Conservation (phyloP, 1,140 invertebrate species). For the Trichonephila clavata region DNA sequence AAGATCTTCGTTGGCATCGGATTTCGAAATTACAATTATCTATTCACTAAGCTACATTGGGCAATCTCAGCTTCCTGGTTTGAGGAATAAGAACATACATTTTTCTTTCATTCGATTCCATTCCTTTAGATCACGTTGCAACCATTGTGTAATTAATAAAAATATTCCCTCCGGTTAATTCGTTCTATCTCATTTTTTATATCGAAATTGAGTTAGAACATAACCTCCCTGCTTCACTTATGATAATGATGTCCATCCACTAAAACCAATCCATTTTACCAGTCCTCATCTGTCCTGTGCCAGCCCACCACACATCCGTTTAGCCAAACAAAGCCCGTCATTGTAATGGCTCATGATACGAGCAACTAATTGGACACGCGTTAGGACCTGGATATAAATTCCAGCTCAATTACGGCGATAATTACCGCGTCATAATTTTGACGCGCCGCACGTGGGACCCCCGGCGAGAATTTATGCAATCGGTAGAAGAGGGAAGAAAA, state of each 20-base stretch:
- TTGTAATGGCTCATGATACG: conserved; percentile 9
- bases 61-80: no score
- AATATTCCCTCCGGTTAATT: no score
- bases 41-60: no score
- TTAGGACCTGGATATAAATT: neutral
- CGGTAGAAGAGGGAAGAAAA: neutral
- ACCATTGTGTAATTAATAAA: no score
- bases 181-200: neutral
- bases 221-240: no score
- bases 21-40: no score
- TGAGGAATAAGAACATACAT: no score
- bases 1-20: no score
- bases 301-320: no score
- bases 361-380: neutral
- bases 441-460: conserved; percentile 10
- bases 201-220: neutral
- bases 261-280: conserved; percentile 21
- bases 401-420: neutral
- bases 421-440: conserved; percentile 30
- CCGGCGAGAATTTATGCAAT: neutral
- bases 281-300: neutral
- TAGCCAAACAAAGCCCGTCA: conserved; percentile 2
- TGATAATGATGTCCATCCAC: no score
- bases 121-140: no score
- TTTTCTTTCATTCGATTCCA: no score